Base-by-base conservation (phyloP, 2,113 vertebrate genomes). In the Rhinogobius similis region DNA sequence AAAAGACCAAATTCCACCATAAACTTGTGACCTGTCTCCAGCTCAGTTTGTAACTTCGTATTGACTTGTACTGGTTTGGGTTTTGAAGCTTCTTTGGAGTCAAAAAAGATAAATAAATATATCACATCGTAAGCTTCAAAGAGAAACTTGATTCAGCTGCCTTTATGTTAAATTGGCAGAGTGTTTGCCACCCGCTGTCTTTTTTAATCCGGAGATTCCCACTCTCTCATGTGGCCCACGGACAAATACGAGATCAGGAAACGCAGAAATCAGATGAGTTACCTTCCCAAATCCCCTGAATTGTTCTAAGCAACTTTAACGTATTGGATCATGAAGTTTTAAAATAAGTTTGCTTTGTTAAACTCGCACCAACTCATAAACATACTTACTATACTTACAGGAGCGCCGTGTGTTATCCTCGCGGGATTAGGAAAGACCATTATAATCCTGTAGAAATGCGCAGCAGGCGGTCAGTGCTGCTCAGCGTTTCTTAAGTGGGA, bases 201-300 rank as follows among this genome's bases (percentile, higher is more conserved):
- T 61, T 72, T 82, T 79, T 70, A 77, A 75, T 83, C 71, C 78
- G 9, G 39, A 68, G 29, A 70, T 72, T 66, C 53, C 65, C 53
- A 26, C 50, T 64, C 20, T 43, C 69, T 53, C 26, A 24, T 29
- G 61, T 61, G 68, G 61, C 50, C 59, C 29, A 10, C 16, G 29
- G 64, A 67, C 41, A 26, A 75, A 66, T 36, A 72, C 18, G 20
- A 43, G 65, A 65, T 2, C 4, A 2, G 4, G 10, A 38, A 43
- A 23, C 12, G 13, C 1, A 11, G 11, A 6, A 38, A 24, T 32
- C 27, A 41, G 27, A 23, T 32, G 14, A 36, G 26, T 14, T 13
- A 10, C 23, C 3, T 26, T 55, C 3, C 6, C 3, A 20, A 21
- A 9, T 21, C 20, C 8, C 48, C 7, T 5, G 7, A 20, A 52